Base-by-base conservation (phyloP, 2,113 vertebrate species). In the Lophura nycthemera region DNA sequence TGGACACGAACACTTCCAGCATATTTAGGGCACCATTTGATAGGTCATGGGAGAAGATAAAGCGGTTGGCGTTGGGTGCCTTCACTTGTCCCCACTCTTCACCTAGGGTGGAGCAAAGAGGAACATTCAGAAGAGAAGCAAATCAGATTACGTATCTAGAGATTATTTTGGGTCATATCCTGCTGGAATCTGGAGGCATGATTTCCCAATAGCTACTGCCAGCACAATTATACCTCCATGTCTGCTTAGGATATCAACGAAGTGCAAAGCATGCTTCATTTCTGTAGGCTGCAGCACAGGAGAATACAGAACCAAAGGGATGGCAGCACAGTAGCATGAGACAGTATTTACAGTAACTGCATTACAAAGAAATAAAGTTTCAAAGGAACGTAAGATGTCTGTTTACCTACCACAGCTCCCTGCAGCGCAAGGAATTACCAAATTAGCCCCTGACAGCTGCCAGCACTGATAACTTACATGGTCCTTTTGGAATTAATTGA, bases 1-100 rank as follows among this genome's bases (percentile, higher is more conserved):
- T 99, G 52, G 98, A 98, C 94, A 99, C 97, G 45, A 99, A 99
- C 22, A 98, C 98, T 96, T 99, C 99, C 97, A 99, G 97, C 48
- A 97, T 98, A 65, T 98, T 99, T 98, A 99, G 99, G 95, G 97
- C 98, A 0, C 99, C 99, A 8, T 99, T 99, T 65, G 99, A 98
- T 48, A 99, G 95, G 61, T 99, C 99, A 4, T 99, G 99, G 61
- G 99, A 99, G 96, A 99, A 99, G 98, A 99, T 99, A 96, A 99
- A 99, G 91, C 99, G 99, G 97, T 99, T 99, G 86, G 99, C 99
- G 47, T 98, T 96, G 56, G 99, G 99, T 4, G 99, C 99, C 96
- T 54, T 97, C 57, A 97, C 97, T 3, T 89, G 95, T 57, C 98
- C 99, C 99, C 99, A 99, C 89, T 97, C 92, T 92, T 99, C 99